phyloP scores from a whole-genome alignment of 2,797 vertebrate species.

The Strix occidentalis region DNA sequence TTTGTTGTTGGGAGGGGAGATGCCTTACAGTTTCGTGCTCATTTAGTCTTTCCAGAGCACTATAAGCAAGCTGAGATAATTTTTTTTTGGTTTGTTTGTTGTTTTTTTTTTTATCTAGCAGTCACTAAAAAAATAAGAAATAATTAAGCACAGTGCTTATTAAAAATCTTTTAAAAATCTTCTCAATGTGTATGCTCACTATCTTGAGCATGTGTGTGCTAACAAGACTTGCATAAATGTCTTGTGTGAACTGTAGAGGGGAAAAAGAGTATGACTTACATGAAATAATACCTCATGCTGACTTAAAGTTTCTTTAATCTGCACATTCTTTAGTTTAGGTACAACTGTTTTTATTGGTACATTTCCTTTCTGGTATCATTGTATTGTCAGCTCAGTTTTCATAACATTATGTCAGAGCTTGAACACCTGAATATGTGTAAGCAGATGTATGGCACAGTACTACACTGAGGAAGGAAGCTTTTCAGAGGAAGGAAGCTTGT shows the following conservation, averaged over 20 bases:
- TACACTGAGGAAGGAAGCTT: background rate
- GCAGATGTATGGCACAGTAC: background rate
- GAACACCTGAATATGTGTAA: background rate
- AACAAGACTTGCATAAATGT: background rate
- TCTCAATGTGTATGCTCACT: background rate
- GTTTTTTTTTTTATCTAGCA: background rate
- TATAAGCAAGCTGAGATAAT: background rate
- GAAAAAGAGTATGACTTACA: background rate
- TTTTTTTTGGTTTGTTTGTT: background rate
- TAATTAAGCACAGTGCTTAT: background rate
- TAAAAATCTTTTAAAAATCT: background rate
- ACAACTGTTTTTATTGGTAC: background rate
- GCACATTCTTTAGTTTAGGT: background rate
- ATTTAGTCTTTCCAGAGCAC: background rate
- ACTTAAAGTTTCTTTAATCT: background rate
- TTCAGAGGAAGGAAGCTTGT: background rate
- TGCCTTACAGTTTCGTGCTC: background rate
- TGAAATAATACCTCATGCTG: background rate
- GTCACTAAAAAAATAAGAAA: background rate
- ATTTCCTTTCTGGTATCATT: background rate
- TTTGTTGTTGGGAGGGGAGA: background rate
- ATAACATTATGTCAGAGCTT: fast-evolving
- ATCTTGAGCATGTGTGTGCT: background rate
- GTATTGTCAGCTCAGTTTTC: background rate
- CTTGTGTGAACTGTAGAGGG: background rate